phyloP scores from a whole-genome alignment of 2,113 vertebrate species.

The Archilochus colubris region DNA sequence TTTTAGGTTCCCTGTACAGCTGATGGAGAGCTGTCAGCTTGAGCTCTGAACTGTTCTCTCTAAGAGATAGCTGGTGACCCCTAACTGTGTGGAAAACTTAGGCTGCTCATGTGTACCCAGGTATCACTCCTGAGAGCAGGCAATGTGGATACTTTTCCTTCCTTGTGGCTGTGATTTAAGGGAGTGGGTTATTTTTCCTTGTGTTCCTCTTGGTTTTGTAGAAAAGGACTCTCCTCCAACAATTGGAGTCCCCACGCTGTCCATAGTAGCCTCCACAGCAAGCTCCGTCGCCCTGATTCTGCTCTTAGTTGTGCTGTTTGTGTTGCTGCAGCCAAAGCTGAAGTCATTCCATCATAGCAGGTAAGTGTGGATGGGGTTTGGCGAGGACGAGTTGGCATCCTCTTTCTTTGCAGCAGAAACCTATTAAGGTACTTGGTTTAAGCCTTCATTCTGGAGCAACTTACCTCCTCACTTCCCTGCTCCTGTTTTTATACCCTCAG shows the following conservation, averaged over 20 bases:
- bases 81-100: not conserved
- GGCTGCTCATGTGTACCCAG: not conserved
- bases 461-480: not conserved
- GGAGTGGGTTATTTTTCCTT: not conserved
- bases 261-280: conserved; percentile 94
- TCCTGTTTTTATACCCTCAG: not conserved
- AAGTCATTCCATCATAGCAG: conserved; percentile 98
- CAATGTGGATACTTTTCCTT: not conserved
- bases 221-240: conserved; percentile 87
- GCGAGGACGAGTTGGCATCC: not conserved
- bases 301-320: conserved; percentile 95
- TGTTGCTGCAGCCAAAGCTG: conserved; percentile 96
- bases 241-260: conserved; percentile 89
- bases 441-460: not conserved
- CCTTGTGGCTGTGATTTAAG: not conserved
- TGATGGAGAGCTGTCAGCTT: not conserved
- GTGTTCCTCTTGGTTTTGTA: conserved; percentile 60
- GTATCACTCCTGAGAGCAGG: not conserved
- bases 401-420: not conserved
- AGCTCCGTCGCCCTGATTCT: conserved; percentile 93
- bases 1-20: not conserved
- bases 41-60: not conserved
- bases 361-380: conserved; percentile 67
- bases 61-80: not conserved
- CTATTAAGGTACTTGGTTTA: not conserved